These are phyloP conservation scores for Platichthys flesus DNA, from an alignment of 2,113 vertebrate species.

Conservation along the genomic window DNA sequence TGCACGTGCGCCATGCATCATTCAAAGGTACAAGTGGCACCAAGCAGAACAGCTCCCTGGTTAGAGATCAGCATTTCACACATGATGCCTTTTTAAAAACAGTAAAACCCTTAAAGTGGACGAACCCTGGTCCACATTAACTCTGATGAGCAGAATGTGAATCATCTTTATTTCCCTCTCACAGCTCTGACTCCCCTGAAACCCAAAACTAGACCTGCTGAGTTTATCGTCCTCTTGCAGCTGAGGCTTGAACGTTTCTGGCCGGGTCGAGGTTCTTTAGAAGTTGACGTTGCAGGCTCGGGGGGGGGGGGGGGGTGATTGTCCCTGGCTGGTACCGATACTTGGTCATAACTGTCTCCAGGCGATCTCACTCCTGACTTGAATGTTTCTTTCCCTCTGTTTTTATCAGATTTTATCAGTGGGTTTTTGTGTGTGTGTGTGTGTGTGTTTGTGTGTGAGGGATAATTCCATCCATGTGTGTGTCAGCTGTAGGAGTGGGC, in stretches of 20 bases:
- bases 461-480: slow-evolving; percentile 10
- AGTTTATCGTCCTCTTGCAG: too few relatives aligned
- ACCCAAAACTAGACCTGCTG: too few relatives aligned
- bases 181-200: too few relatives aligned
- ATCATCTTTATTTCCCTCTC: too few relatives aligned
- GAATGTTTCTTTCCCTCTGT: background rate
- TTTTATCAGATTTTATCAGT: background rate
- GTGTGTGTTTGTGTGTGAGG: background rate
- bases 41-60: background rate
- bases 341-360: background rate
- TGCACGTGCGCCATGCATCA: slow-evolving; percentile 31
- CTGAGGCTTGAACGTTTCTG: background rate
- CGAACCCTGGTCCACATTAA: too few relatives aligned
- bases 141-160: too few relatives aligned
- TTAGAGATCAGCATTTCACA: background rate
- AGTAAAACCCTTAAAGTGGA: too few relatives aligned
- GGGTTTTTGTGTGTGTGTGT: background rate
- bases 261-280: background rate
- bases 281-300: background rate
- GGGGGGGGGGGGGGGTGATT: background rate
- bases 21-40: slow-evolving; percentile 54
- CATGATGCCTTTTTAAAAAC: background rate
- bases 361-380: background rate
- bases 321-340: background rate
- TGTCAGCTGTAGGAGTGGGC: slow-evolving; percentile 20